A percentile compares a stretch with the other conserved stretches of the same genome.
Conservation (phyloP, 2,797 vertebrate species). For the Pantherophis vulpinus region DNA sequence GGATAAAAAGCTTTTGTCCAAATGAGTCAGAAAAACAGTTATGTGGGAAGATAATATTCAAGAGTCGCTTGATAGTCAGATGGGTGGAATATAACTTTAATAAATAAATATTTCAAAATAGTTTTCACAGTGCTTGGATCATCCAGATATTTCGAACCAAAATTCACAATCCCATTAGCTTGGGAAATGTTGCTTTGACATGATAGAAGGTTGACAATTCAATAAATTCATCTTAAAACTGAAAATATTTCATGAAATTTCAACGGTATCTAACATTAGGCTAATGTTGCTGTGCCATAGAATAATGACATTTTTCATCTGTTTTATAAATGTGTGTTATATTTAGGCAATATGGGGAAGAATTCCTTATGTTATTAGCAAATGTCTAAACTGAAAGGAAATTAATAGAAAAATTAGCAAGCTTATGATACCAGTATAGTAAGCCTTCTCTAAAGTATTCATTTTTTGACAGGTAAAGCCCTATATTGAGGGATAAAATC, state of each 20-base stretch:
- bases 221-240: neutral
- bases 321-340: neutral
- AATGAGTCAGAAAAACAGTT: neutral
- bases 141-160: neutral
- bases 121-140: neutral
- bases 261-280: neutral
- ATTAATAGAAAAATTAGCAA: neutral
- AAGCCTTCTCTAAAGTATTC: neutral
- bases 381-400: neutral
- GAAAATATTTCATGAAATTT: neutral
- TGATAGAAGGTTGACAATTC: neutral
- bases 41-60: neutral
- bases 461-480: neutral
- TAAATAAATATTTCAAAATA: neutral
- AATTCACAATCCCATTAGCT: neutral
- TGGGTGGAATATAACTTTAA: neutral
- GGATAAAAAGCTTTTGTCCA: neutral
- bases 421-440: neutral
- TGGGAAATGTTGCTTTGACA: neutral
- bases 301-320: neutral
- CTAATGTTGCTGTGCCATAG: neutral
- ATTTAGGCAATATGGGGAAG: neutral
- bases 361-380: neutral
- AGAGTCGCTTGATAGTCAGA: neutral
- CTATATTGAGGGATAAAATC: neutral